A percentile compares a stretch with the other conserved stretches of the same genome.
These are phyloP conservation scores for Drosophila atroscutellata DNA, from an alignment of 2,888 invertebrate species.

Conservation along the genomic window DNA sequence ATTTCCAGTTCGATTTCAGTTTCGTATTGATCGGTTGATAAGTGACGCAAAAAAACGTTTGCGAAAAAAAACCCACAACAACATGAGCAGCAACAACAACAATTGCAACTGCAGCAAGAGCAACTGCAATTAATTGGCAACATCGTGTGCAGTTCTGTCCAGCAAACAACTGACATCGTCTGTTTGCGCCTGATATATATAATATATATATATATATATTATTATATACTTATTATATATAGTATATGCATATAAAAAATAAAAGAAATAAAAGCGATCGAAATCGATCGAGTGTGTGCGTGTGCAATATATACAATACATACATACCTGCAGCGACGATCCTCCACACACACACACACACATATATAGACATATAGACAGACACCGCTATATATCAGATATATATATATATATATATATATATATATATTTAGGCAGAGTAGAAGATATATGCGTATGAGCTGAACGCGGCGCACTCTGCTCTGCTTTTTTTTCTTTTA, in stretches of 20 bases:
- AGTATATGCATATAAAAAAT: slow-evolving; percentile 15
- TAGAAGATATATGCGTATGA: slow-evolving; percentile 77
- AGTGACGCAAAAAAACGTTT: slow-evolving; percentile 47
- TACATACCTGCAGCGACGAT: slow-evolving; percentile 62
- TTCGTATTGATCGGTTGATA: slow-evolving; percentile 25
- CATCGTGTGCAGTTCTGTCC: slow-evolving; percentile 41
- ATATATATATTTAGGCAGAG: slow-evolving; percentile 75
- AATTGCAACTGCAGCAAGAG: slow-evolving; percentile 38
- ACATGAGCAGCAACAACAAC: slow-evolving; percentile 20
- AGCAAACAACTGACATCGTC: slow-evolving; percentile 73
- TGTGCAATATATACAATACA: slow-evolving; percentile 42
- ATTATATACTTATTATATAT: slow-evolving; percentile 37
- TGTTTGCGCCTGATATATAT: slow-evolving; percentile 57
- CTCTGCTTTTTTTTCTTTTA: slow-evolving; percentile 82
- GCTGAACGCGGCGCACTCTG: slow-evolving; percentile 81
- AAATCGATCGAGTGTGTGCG: slow-evolving; percentile 58
- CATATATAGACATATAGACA: slow-evolving; percentile 21
- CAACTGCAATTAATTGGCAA: slow-evolving; percentile 44
- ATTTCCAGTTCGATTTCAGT: slow-evolving; percentile 32
- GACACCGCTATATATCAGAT: slow-evolving; percentile 26
- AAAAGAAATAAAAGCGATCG: slow-evolving; percentile 39
- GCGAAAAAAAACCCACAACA: slow-evolving; percentile 32
- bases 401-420: slow-evolving; percentile 30
- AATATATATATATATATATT: slow-evolving; percentile 34
- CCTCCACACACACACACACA: slow-evolving; percentile 66